Conservation (phyloP, 1,140 invertebrate species). For the Heliothis subflexa region DNA sequence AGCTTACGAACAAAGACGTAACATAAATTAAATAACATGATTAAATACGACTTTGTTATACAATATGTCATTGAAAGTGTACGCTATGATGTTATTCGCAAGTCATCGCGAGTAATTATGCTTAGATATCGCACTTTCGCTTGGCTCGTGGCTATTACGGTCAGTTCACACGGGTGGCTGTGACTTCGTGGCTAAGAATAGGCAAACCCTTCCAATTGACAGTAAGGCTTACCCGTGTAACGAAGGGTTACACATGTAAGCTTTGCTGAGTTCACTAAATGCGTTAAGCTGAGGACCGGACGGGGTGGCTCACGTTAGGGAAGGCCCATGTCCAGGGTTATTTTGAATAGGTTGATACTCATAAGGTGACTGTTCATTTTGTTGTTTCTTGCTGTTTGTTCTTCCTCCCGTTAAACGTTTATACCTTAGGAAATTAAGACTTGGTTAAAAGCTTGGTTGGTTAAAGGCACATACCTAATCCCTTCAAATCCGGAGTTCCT, state of each 20-base stretch:
- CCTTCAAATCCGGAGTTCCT: too few relatives aligned
- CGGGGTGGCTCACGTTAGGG: too few relatives aligned
- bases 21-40: slow-evolving; percentile 9
- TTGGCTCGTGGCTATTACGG: slow-evolving; percentile 2
- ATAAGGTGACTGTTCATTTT: too few relatives aligned
- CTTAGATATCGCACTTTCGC: slow-evolving; percentile 12
- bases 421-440: too few relatives aligned
- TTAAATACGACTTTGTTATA: slow-evolving; percentile 6
- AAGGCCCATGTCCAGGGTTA: too few relatives aligned
- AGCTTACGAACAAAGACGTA: slow-evolving; percentile 5
- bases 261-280: background rate
- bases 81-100: slow-evolving; percentile 13
- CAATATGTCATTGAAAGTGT: slow-evolving; percentile 14
- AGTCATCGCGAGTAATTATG: slow-evolving; percentile 1
- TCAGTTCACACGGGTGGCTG: slow-evolving; percentile 24
- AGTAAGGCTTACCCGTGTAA: background rate
- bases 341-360: too few relatives aligned
- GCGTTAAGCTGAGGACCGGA: too few relatives aligned
- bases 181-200: slow-evolving; percentile 21
- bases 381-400: too few relatives aligned
- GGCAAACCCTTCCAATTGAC: background rate
- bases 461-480: too few relatives aligned
- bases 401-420: too few relatives aligned
- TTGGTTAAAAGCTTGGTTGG: too few relatives aligned
- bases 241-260: background rate